These are phyloP conservation scores for Acrobasis consociella DNA, from an alignment of 2,888 invertebrate genomes.

Conservation along the genomic window DNA sequence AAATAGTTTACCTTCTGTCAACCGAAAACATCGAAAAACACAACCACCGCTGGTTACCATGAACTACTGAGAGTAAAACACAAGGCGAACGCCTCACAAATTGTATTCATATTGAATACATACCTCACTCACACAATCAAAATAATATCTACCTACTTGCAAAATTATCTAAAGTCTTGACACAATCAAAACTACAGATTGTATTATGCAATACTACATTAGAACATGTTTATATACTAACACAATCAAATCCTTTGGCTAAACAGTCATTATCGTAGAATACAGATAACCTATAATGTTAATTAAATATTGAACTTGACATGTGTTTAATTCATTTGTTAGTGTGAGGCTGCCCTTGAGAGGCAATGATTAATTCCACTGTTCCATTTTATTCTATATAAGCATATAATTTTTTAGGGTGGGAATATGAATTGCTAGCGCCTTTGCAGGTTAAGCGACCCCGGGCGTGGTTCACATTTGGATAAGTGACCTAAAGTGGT, in stretches of 20 bases:
- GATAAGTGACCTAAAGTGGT: too few species aligned
- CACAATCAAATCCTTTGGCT: constrained; percentile 7
- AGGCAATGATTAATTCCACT: constrained; percentile 28
- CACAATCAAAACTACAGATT: neutral
- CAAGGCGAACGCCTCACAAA: constrained; percentile 25
- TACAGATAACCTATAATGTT: constrained; percentile 49
- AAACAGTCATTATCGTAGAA: constrained; percentile 39
- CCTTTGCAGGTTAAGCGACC: too few species aligned
- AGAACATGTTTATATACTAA: constrained; percentile 5
- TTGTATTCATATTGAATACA: neutral
- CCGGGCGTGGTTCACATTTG: too few species aligned
- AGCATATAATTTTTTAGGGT: too few species aligned
- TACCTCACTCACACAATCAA: neutral
- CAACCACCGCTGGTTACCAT: constrained; percentile 8
- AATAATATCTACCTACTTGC: too few species aligned
- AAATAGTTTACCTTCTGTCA: constrained; percentile 10
- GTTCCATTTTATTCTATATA: too few species aligned
- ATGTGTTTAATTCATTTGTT: constrained; percentile 25
- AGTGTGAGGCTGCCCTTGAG: neutral
- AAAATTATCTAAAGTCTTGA: too few species aligned
- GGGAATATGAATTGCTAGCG: too few species aligned
- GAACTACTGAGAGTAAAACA: constrained; percentile 22
- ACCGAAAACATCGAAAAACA: constrained; percentile 5
- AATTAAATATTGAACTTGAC: constrained; percentile 50
- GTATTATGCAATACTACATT: neutral